phyloP scores from a whole-genome alignment of 2,888 invertebrate genomes.

The Pardosa pseudoannulata region DNA sequence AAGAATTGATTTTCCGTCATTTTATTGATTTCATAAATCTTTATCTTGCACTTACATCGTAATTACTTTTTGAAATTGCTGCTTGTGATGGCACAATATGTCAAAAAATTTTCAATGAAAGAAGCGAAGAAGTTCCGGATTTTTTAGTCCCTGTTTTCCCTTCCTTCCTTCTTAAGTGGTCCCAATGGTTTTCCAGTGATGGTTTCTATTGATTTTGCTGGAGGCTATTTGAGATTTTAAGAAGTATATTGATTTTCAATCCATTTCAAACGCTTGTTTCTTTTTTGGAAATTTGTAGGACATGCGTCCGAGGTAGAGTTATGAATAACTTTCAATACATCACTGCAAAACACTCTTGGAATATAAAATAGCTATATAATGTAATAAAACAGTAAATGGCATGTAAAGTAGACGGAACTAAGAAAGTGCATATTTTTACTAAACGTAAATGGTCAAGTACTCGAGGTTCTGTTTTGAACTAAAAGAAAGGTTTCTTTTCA shows the following conservation, averaged over 20 bases:
- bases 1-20: constrained; percentile 48
- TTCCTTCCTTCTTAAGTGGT: constrained; percentile 39
- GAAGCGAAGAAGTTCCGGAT: constrained; percentile 21
- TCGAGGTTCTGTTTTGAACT: too few species aligned
- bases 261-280: constrained; percentile 39
- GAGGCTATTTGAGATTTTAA: constrained; percentile 59
- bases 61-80: constrained; percentile 66
- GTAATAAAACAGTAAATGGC: too few species aligned
- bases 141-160: constrained; percentile 25
- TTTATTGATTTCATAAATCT: constrained; percentile 64
- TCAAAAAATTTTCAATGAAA: constrained; percentile 35
- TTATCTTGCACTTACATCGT: constrained; percentile 62
- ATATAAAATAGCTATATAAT: too few species aligned
- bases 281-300: constrained; percentile 32
- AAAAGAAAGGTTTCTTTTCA: too few species aligned
- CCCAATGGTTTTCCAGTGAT: constrained; percentile 66
- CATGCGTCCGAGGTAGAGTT: constrained; percentile 11
- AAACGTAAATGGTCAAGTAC: too few species aligned
- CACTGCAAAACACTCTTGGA: too few species aligned
- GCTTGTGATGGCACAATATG: constrained; percentile 46
- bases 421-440: too few species aligned
- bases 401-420: too few species aligned
- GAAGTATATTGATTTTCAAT: constrained; percentile 64
- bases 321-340: too few species aligned
- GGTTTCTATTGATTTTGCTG: constrained; percentile 57